Conservation (phyloP, 2,113 vertebrate species). For the Dromiciops gliroides region DNA sequence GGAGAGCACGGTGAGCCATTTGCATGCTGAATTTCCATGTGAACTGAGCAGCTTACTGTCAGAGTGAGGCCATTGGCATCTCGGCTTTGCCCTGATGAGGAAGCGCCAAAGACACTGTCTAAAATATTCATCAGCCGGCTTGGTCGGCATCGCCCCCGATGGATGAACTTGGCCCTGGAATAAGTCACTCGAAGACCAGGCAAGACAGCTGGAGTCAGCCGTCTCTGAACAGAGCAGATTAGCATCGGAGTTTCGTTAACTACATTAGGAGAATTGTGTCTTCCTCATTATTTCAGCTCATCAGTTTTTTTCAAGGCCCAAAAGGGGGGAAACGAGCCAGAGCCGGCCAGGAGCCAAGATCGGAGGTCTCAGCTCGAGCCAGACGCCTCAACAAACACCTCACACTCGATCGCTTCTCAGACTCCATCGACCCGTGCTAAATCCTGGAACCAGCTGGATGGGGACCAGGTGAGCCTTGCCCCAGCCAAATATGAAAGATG, state of each 20-base stretch:
- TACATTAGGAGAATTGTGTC: background rate
- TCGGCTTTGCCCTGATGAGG: background rate
- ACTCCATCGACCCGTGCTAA: background rate
- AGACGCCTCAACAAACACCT: background rate
- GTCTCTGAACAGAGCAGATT: background rate
- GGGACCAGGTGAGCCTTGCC: background rate
- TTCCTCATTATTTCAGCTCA: slow-evolving; percentile 2
- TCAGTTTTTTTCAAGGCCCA: background rate
- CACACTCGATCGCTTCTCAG: background rate
- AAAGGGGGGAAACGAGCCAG: background rate
- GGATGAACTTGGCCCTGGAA: background rate
- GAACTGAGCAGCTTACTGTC: background rate
- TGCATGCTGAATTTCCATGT: background rate
- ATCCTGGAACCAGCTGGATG: background rate
- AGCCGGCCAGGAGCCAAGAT: background rate
- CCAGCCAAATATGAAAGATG: rapidly evolving
- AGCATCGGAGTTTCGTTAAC: background rate
- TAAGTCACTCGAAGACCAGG: background rate
- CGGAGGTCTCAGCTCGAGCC: background rate
- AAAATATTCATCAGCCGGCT: background rate
- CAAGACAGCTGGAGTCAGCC: background rate
- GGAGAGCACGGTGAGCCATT: background rate
- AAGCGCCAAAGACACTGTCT: background rate
- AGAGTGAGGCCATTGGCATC: background rate
- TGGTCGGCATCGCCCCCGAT: background rate